Conservation (phyloP, 2,888 invertebrate species). For the Coleophora deauratella region DNA sequence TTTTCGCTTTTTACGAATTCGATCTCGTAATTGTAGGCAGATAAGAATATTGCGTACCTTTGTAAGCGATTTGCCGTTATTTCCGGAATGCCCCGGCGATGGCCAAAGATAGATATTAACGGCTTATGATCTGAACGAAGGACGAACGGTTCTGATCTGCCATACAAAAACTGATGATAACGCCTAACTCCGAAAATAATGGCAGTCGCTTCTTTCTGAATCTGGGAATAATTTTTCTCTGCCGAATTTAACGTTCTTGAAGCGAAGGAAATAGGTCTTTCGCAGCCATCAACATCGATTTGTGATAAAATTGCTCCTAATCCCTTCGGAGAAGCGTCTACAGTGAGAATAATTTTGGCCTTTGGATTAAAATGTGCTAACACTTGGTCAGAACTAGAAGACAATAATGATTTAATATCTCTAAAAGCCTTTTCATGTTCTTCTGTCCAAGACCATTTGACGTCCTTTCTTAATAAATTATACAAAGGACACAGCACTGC, state of each 20-base stretch:
- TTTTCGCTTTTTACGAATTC: constrained; percentile 4
- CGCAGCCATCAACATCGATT: not conserved
- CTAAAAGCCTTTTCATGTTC: not conserved
- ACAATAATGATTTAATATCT: not conserved
- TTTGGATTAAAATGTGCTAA: constrained; percentile 6
- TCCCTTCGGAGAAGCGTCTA: constrained; percentile 1
- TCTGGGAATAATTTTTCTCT: constrained; percentile 2
- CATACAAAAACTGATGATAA: constrained; percentile 4
- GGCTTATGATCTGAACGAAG: constrained; percentile 7
- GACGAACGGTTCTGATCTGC: not conserved
- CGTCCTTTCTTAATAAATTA: constrained; percentile 10
- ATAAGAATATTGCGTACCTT: constrained; percentile 7
- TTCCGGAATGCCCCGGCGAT: constrained; percentile 2
- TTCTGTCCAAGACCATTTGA: constrained; percentile 12
- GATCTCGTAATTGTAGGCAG: constrained; percentile 4
- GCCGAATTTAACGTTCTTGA: not conserved
- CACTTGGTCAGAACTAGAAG: not conserved
- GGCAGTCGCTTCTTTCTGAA: constrained; percentile 4
- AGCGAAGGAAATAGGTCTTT: constrained; percentile 3
- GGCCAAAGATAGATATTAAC: constrained; percentile 2
- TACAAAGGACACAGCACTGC: constrained; percentile 12
- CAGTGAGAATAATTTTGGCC: constrained; percentile 7
- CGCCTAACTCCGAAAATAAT: constrained; percentile 3
- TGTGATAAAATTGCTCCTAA: constrained; percentile 3
- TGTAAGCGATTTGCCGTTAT: constrained; percentile 6